Conservation (phyloP, 2,113 vertebrate genomes). For the Microtus pennsylvanicus region DNA sequence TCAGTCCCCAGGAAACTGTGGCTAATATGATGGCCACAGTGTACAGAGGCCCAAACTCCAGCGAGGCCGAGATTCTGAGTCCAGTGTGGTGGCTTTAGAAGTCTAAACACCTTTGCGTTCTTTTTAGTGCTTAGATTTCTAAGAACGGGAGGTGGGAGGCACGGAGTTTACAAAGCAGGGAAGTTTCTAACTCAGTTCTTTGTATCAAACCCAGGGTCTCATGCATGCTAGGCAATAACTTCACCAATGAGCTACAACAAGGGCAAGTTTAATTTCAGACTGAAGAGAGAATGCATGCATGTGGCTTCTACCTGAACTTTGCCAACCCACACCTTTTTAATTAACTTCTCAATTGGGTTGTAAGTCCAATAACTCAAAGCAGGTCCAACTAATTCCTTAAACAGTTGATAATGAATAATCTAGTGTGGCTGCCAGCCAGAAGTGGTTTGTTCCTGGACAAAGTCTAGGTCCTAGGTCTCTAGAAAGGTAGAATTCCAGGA, state of each 20-base stretch:
- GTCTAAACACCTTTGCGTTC: no score
- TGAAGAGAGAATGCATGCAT: not conserved
- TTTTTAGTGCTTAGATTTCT: not conserved
- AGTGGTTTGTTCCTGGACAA: not conserved
- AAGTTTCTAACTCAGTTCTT: not conserved
- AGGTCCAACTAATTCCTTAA: not conserved
- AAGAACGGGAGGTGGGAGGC: not conserved
- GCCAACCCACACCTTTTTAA: not conserved
- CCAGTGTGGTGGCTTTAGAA: not conserved
- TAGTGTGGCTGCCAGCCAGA: not conserved
- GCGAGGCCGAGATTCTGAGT: not conserved
- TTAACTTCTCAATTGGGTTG: slow-evolving; percentile 10
- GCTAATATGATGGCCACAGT: no score
- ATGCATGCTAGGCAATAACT: not conserved
- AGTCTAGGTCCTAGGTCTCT: not conserved
- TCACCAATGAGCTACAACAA: not conserved
- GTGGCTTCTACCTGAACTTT: not conserved
- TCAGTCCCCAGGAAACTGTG: fast-evolving
- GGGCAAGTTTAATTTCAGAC: not conserved
- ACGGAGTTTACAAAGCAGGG: not conserved
- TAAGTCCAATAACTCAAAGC: not conserved
- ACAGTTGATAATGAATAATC: slow-evolving; percentile 7
- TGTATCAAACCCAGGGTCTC: not conserved
- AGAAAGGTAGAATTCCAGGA: not conserved
- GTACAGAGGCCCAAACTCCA: not conserved